Evolutionary conservation across 2,888 invertebrate species (phyloP), one percentile per base, ranked within the genome.

Genomic region (Patella pellucida): DNA sequence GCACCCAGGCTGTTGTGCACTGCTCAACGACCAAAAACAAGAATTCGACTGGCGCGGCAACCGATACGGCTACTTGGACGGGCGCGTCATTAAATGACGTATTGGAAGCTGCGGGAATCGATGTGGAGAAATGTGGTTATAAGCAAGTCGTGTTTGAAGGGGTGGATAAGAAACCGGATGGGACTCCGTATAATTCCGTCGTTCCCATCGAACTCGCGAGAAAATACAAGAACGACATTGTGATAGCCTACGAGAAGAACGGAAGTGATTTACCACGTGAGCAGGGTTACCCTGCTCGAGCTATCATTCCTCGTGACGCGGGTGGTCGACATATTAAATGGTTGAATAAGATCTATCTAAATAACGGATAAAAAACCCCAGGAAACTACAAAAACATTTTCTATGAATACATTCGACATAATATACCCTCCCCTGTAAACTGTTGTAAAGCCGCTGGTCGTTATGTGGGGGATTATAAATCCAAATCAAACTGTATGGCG

Each of bases 321-420:
- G 98, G 98, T 0, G 97, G 98, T 0, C 92, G 99, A 77, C 97
- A 96, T 92, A 98, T 99, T 72, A 99, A 99, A 92, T 99, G 99
- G 99, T 92, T 99, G 27, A 94, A 93, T 69, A 93, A 93, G 83
- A 96, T 99, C 84, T 93, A 94, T 2, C 92, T 97, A 2, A 95
- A 96, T 0, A 93, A 94, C 67, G 93, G 94, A 16, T 99, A 99
- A 96, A 97, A 97, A 83, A 91, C 93, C 93, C 14, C 41, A 41
- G 1, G 41, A 9, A 41, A 41, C 7, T 41, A 41, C 41, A 9
- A 41, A 41, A 9, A 41, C 1, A 41, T 9, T 41, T 41, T n/a
- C 7, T 7, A 41, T 9, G 7, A 41, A n/a, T 41, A 41, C 41
- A 41, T 41, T 9, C 41, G 41, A 41, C 9, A 41, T 41, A 9